Evolutionary conservation across 1,140 invertebrate species (phyloP).

Genomic region (Solenopsis invicta): DNA sequence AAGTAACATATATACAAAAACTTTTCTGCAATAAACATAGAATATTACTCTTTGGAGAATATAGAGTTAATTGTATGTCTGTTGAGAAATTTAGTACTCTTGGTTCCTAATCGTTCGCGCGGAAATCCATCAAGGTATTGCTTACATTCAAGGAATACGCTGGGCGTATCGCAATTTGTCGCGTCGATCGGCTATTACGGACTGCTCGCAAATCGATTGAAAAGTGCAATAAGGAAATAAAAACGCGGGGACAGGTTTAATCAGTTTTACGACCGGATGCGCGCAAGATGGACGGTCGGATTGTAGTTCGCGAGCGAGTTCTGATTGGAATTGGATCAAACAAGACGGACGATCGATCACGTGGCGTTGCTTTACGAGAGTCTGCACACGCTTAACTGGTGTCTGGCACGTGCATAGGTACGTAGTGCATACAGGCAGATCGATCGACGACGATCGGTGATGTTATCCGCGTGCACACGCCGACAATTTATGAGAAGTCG

Average conservation of each 20-base stretch:
- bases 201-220: slow-evolving; percentile 51
- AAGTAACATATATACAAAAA: background rate
- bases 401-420: slow-evolving; percentile 32
- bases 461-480: slow-evolving; percentile 25
- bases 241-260: slow-evolving; percentile 65
- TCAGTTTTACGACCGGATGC: slow-evolving; percentile 66
- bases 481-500: slow-evolving; percentile 50
- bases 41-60: background rate
- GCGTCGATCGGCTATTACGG: slow-evolving; percentile 27
- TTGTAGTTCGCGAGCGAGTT: slow-evolving; percentile 56
- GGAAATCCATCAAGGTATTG: slow-evolving; percentile 5
- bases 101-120: background rate
- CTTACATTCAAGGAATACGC: slow-evolving; percentile 10
- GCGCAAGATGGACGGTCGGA: slow-evolving; percentile 70
- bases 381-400: slow-evolving; percentile 14
- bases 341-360: slow-evolving; percentile 73
- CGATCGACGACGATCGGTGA: slow-evolving; percentile 23
- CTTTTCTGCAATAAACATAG: background rate
- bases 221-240: slow-evolving; percentile 59
- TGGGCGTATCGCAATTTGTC: slow-evolving; percentile 2
- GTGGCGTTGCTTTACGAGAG: slow-evolving; percentile 40
- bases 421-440: slow-evolving; percentile 5
- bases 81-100: background rate
- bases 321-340: slow-evolving; percentile 77
- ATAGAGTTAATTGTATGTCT: background rate